phyloP scores from a whole-genome alignment of 2,113 vertebrate species.

The Vulpes lagopus region DNA sequence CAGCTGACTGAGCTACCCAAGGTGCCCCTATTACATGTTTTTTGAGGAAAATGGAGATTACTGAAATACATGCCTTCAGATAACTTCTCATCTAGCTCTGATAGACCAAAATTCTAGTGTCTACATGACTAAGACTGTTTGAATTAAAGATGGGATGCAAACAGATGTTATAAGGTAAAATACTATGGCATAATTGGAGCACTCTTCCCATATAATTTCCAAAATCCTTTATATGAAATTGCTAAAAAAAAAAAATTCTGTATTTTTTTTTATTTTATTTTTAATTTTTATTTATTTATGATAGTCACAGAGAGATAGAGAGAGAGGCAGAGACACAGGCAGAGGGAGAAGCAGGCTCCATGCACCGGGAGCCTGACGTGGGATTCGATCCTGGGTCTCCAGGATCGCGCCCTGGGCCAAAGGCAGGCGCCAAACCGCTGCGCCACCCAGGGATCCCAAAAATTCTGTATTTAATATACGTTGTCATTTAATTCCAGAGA shows the following conservation, averaged over 20 bases:
- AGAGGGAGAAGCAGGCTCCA: too few species aligned
- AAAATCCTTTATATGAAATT: not conserved
- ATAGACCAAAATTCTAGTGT: not conserved
- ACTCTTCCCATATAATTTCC: not conserved
- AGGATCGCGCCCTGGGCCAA: too few species aligned
- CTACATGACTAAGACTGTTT: fast-evolving
- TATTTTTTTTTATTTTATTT: too few species aligned
- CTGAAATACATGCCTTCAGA: not conserved
- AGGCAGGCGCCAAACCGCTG: too few species aligned
- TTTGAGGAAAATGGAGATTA: not conserved
- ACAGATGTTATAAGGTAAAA: not conserved
- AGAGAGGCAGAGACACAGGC: too few species aligned
- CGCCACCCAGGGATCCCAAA: too few species aligned
- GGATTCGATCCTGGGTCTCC: too few species aligned
- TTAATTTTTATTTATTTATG: too few species aligned
- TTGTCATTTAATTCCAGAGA: not conserved
- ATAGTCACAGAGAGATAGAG: too few species aligned
- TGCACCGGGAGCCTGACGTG: too few species aligned
- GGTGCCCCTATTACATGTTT: not conserved
- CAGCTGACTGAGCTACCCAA: not conserved
- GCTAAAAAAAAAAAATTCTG: not conserved
- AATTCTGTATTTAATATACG: not conserved
- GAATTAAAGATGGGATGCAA: not conserved
- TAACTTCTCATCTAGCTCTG: not conserved
- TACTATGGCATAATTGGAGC: not conserved